phyloP scores from a whole-genome alignment of 2,797 vertebrate species.

The Manis javanica region DNA sequence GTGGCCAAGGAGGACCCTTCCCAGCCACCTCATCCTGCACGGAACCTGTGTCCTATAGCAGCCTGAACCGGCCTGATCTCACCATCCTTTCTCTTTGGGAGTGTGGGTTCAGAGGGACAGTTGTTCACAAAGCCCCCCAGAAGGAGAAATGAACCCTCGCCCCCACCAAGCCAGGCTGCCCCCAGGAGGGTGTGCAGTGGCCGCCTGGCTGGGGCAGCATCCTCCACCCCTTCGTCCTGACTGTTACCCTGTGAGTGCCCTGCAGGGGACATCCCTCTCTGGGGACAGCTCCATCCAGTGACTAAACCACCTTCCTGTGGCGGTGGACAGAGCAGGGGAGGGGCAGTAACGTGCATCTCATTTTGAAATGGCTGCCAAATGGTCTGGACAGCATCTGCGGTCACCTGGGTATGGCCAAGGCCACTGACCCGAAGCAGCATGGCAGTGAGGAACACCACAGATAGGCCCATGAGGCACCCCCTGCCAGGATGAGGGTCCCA shows the following conservation, averaged over 20 bases:
- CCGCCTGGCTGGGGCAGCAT: no score
- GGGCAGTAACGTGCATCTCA: not conserved
- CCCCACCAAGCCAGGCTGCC: not conserved
- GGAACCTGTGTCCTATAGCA: not conserved
- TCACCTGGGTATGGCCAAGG: not conserved
- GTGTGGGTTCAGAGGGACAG: not conserved
- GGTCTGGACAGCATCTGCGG: accelerated
- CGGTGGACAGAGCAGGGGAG: not conserved
- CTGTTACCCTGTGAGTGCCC: accelerated
- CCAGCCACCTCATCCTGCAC: not conserved
- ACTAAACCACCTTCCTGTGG: not conserved
- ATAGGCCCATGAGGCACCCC: not conserved
- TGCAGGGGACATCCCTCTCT: not conserved
- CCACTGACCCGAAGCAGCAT: not conserved
- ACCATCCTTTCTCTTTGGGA: not conserved
- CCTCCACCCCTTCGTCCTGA: not conserved
- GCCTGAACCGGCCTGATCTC: no score
- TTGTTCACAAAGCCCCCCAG: not conserved
- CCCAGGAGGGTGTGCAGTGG: not conserved
- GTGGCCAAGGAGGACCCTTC: accelerated
- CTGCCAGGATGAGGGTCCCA: not conserved
- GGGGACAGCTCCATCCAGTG: not conserved
- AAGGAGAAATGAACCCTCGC: not conserved
- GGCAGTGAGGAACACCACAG: not conserved
- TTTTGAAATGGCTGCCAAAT: not conserved